Evolutionary conservation across 1,140 invertebrate species (phyloP).

Genomic region (Parasteatoda tepidariorum): DNA sequence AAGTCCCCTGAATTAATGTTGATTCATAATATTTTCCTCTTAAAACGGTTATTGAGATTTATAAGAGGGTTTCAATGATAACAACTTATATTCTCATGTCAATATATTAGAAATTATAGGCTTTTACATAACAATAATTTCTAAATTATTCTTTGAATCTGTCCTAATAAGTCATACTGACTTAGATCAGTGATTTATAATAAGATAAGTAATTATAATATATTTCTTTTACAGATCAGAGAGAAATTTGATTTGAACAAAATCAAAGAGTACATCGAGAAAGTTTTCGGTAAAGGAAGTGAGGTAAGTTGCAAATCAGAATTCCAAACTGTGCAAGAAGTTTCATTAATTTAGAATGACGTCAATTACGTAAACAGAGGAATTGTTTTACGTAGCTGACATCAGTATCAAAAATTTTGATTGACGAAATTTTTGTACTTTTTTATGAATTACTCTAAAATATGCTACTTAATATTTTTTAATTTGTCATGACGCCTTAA

Average conservation of each 20-base stretch:
- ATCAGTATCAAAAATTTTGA: background rate
- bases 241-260: constrained; percentile 8
- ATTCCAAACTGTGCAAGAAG: background rate
- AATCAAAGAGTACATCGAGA: constrained; percentile 5
- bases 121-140: background rate
- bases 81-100: background rate
- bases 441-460: too few species aligned
- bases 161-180: background rate
- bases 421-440: background rate
- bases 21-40: too few species aligned
- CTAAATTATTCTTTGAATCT: background rate
- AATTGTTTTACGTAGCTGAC: background rate
- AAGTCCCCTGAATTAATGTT: too few species aligned
- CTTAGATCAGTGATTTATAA: background rate
- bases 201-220: background rate
- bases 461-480: too few species aligned
- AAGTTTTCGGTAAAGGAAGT: constrained; percentile 5
- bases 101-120: background rate
- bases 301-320: too few species aligned
- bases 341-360: background rate
- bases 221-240: constrained; percentile 1
- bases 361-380: background rate
- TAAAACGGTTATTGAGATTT: too few species aligned
- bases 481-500: too few species aligned
- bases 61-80: too few species aligned